A percentile compares a stretch with the other conserved stretches of the same genome.
Conservation (phyloP, 2,888 invertebrate species). For the Synergus japonicus region DNA sequence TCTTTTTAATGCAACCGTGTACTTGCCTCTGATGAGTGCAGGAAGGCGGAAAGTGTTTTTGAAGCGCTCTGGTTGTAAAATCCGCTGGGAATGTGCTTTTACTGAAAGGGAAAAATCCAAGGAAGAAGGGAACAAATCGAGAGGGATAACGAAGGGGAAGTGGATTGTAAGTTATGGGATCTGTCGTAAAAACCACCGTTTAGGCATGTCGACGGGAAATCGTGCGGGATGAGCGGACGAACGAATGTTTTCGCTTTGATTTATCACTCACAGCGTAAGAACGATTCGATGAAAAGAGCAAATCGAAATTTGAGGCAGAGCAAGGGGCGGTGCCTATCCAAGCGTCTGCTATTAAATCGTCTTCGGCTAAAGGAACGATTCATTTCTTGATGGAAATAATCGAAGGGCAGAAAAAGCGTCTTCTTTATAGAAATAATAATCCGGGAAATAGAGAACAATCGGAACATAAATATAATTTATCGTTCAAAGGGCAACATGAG, state of each 20-base stretch:
- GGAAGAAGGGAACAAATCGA: conserved; percentile 34
- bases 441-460: too few species aligned
- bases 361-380: conserved; percentile 30
- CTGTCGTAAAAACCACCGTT: conserved; percentile 59
- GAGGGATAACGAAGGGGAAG: conserved; percentile 46
- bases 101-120: conserved; percentile 3
- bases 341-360: conserved; percentile 27
- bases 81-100: conserved; percentile 6
- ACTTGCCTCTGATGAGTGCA: conserved; percentile 15
- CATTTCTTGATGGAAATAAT: conserved; percentile 17
- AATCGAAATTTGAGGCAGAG: conserved; percentile 30
- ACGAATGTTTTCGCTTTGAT: conserved; percentile 50
- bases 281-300: conserved; percentile 29
- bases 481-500: too few species aligned
- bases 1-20: background rate
- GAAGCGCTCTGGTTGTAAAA: conserved; percentile 12
- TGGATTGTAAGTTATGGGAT: conserved; percentile 61
- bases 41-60: conserved; percentile 16
- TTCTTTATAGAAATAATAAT: background rate
- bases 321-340: conserved; percentile 1
- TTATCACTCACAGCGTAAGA: conserved; percentile 45
- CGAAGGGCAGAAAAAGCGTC: background rate
- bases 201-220: conserved; percentile 55
- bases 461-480: too few species aligned
- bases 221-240: conserved; percentile 43